These are phyloP conservation scores for Notodonta dromedarius DNA, from an alignment of 2,888 invertebrate species.

Conservation along the genomic window DNA sequence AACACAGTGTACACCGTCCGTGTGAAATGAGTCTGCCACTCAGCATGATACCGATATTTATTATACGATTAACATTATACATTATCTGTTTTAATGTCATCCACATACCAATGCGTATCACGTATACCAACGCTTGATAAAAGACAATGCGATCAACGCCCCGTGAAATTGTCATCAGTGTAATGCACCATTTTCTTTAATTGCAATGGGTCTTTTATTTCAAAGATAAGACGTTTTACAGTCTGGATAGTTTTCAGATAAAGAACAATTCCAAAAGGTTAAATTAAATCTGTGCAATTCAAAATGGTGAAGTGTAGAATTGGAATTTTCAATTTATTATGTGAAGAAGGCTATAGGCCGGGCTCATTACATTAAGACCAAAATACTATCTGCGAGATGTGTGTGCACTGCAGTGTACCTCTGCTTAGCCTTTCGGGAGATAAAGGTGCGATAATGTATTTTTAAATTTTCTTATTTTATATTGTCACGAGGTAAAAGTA, in stretches of 20 bases:
- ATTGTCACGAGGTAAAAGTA: too few relatives aligned
- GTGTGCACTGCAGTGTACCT: too few relatives aligned
- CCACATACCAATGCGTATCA: not conserved
- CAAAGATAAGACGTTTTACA: not conserved
- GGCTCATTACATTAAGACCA: too few relatives aligned
- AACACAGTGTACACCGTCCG: too few relatives aligned
- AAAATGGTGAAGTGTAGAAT: not conserved
- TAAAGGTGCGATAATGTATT: too few relatives aligned
- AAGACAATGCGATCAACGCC: not conserved
- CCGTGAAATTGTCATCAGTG: slow-evolving; percentile 1
- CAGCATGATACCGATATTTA: too few relatives aligned
- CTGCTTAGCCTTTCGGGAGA: too few relatives aligned
- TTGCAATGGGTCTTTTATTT: not conserved
- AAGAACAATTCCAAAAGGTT: not conserved
- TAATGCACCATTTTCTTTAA: not conserved
- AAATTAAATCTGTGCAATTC: not conserved
- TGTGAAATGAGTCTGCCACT: too few relatives aligned
- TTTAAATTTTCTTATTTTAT: too few relatives aligned
- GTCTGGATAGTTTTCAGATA: not conserved
- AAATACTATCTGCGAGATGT: too few relatives aligned
- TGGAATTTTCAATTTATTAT: not conserved
- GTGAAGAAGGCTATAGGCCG: too few relatives aligned
- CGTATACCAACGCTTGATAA: not conserved
- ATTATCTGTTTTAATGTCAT: not conserved
- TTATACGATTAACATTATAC: not conserved